Percentiles rank a stretch among this genome's conserved stretches.
These are phyloP conservation scores for Chalcosyrphus nemorum DNA, from an alignment of 2,888 invertebrate species.

Conservation along the genomic window DNA sequence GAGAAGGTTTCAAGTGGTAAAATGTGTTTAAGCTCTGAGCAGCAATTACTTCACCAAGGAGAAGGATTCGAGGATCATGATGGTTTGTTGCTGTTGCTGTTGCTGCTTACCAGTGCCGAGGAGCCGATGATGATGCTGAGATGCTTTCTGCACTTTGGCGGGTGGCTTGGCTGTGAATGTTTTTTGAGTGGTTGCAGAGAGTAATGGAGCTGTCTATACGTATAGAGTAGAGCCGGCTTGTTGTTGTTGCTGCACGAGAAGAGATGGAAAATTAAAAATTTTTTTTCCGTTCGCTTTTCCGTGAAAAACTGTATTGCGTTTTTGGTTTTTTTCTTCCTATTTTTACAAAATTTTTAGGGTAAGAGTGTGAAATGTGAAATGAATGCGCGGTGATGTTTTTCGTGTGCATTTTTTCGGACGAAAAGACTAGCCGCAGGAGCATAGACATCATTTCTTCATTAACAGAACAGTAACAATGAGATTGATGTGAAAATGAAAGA, in stretches of 20 bases:
- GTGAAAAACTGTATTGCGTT: slow-evolving; percentile 62
- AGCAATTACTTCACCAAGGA: slow-evolving; percentile 69
- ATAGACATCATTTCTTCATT: slow-evolving; percentile 68
- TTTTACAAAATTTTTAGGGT: background rate
- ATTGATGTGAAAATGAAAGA: slow-evolving; percentile 57
- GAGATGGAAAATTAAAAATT: slow-evolving; percentile 72
- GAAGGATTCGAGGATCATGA: slow-evolving; percentile 70
- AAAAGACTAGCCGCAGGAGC: slow-evolving; percentile 55
- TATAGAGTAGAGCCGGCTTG: background rate
- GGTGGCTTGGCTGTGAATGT: slow-evolving; percentile 59
- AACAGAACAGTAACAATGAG: slow-evolving; percentile 46
- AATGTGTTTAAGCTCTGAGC: slow-evolving; percentile 72
- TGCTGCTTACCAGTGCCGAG: slow-evolving; percentile 36
- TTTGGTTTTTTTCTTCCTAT: slow-evolving; percentile 17
- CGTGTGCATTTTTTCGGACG: slow-evolving; percentile 50
- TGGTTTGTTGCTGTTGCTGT: slow-evolving; percentile 42
- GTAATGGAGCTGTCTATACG: slow-evolving; percentile 62
- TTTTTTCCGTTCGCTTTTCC: slow-evolving; percentile 40
- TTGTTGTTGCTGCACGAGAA: slow-evolving; percentile 28
- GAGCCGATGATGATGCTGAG: too few relatives aligned
- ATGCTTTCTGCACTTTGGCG: slow-evolving; percentile 63
- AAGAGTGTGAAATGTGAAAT: slow-evolving; percentile 31
- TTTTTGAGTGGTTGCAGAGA: slow-evolving; percentile 60
- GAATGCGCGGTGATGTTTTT: slow-evolving; percentile 51
- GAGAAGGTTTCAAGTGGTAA: slow-evolving; percentile 66